Conservation (phyloP, 2,113 vertebrate species). For the Mesocricetus auratus region DNA sequence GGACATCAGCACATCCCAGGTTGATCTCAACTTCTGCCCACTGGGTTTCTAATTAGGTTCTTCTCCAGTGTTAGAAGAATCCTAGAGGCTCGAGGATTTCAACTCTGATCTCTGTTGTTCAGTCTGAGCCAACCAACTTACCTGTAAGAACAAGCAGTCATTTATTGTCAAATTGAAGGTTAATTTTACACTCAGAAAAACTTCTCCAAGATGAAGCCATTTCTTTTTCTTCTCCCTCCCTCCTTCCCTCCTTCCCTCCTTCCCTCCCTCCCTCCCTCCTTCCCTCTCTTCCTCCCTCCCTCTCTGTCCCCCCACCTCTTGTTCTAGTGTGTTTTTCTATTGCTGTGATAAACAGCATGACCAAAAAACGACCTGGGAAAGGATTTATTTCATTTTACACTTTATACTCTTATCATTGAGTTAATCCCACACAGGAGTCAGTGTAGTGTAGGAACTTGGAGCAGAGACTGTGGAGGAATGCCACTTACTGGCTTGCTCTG, state of each 20-base stretch:
- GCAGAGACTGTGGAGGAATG: neutral
- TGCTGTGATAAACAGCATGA: neutral
- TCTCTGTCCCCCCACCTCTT: neutral
- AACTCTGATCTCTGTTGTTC: neutral
- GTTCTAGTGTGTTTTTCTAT: neutral
- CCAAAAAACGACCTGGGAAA: neutral
- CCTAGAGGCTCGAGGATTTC: neutral
- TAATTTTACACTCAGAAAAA: neutral
- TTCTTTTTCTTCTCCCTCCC: neutral
- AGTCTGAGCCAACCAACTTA: neutral
- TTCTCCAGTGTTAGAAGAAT: neutral
- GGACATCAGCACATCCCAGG: neutral
- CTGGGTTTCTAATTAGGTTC: neutral
- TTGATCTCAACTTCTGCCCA: neutral
- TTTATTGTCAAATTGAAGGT: conserved; percentile 14
- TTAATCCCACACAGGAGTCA: neutral
- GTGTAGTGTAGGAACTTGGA: neutral
- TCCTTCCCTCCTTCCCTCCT: too few species aligned
- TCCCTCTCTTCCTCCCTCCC: neutral
- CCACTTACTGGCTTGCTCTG: neutral
- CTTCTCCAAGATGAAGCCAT: neutral
- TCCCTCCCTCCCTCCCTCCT: neutral
- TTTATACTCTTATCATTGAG: neutral
- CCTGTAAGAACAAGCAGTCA: conserved; percentile 2
- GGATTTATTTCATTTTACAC: neutral